Conservation (phyloP, 1,140 invertebrate species). For the Parapsyche elsis region DNA sequence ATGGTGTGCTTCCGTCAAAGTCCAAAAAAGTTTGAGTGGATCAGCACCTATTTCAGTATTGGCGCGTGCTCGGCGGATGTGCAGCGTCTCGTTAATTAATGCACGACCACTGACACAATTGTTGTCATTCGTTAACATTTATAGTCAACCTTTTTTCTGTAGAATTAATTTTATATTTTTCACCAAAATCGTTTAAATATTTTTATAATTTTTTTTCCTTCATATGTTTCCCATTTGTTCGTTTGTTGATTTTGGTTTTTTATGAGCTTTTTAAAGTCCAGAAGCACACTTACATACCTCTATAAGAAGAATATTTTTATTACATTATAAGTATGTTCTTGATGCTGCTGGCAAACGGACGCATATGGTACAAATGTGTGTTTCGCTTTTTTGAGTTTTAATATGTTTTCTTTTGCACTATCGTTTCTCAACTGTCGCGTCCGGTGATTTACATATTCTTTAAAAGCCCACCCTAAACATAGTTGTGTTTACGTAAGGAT, state of each 20-base stretch:
- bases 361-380: constrained; percentile 28
- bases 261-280: no score
- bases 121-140: constrained; percentile 27
- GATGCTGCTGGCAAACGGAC: neutral
- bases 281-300: no score
- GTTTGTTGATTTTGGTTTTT: no score
- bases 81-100: constrained; percentile 35
- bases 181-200: no score
- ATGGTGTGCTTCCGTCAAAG: neutral
- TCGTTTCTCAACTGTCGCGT: neutral
- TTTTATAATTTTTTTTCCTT: no score
- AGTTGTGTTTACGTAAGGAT: neutral
- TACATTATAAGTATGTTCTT: neutral
- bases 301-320: no score
- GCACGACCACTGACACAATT: constrained; percentile 12
- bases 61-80: constrained; percentile 28
- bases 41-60: constrained; percentile 11
- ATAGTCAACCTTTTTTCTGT: constrained; percentile 25
- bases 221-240: no score
- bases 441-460: neutral
- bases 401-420: constrained; percentile 10
- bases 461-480: neutral
- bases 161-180: no score
- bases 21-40: neutral
- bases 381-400: constrained; percentile 27